Evolutionary conservation across 2,113 vertebrate species (phyloP), one percentile per base, ranked within the genome.

Genomic region (Pterocles orientalis): DNA sequence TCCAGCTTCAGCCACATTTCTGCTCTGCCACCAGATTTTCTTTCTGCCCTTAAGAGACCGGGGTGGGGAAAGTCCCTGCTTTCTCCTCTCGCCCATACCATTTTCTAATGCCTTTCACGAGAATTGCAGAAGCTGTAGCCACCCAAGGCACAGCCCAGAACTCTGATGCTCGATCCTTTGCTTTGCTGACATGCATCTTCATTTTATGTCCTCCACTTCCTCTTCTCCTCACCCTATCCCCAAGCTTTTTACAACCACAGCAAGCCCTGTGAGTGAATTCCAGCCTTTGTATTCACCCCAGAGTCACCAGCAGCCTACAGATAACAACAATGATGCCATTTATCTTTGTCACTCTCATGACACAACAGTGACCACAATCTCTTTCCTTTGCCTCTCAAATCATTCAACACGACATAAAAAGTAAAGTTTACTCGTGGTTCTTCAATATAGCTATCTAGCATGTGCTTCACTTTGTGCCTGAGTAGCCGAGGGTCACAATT

Each of bases 251-350:
- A 90, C 85, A 84, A 43, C 60, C 6, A 3, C 39, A 76, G 82
- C 72, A 86, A 92, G 82, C 70, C 73, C 82, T 39, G 25, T 1
- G 10, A 94, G 69, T 96, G 95, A 97, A 96, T 96, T 56, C 77
- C 18, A 25, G 60, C 80, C 87, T 92, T 97, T 96, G 95, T 97
- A n/a, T 72, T 85, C 78, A 43, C 58, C 65, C 86, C 88, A 78
- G 77, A 91, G 86, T 12, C 64, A 77, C 87, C 90, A 94, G 91
- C 79, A 83, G 66, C 88, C 86, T 75, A 17, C 76, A 86, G 93
- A 96, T 92, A 95, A 84, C 70, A 54, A 95, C 96, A 96, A 96
- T 45, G 64, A 50, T 43, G 45, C 91, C 89, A 89, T 96, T 97
- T 94, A 53, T 94, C 92, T 91, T 45, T 41, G 61, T 88, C 81